Evolutionary conservation across 2,888 invertebrate species (phyloP), one percentile per base, ranked within the genome.

Genomic region (Tetranychus truncatus): DNA sequence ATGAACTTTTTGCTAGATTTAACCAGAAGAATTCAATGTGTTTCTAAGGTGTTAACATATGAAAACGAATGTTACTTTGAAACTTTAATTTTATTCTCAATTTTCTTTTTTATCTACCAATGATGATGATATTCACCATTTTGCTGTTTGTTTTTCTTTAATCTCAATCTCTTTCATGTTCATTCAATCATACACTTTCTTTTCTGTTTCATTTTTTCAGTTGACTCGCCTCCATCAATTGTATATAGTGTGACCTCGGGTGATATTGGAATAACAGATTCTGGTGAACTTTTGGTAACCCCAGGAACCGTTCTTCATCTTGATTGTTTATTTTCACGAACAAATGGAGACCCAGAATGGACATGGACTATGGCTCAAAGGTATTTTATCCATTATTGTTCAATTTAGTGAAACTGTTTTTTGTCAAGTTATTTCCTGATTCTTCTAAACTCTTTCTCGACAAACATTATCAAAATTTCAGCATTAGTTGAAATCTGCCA

Each of bases 281-380:
- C 88, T 1, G 92, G 92, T 15, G 88, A 89, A 78, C 83, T 92
- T 77, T 89, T 89, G 45, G 89, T 92, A 69, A 89, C 87, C 80
- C 92, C 92, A 0, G 91, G 90, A 78, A 89, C 88, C 78, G 89
- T 89, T 6, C 84, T 92, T 21, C 88, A 90, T 81, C 85, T 92
- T 77, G 92, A 92, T 82, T 92, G 92, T 81, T 86, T 92, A 79
- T 89, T 89, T 80, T 88, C 88, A 1, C 85, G 90, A 65, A 85
- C 87, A 21, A 84, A 89, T 24, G 92, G 92, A 1, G 89, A 89
- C 77, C 92, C 92, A 0, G 89, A 90, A 80, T 92, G 92, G 92
- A 89, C 88, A 74, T 92, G 92, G 91, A 91, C 91, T 0, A 89
- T 91, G 75, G 78, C 71, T 69, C 71, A 45, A 44, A 72, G 72